Percentiles rank a stretch among this genome's conserved stretches.
phyloP scores from a whole-genome alignment of 92 coral and sea anemone species.

The Palythoa heliodiscus region DNA sequence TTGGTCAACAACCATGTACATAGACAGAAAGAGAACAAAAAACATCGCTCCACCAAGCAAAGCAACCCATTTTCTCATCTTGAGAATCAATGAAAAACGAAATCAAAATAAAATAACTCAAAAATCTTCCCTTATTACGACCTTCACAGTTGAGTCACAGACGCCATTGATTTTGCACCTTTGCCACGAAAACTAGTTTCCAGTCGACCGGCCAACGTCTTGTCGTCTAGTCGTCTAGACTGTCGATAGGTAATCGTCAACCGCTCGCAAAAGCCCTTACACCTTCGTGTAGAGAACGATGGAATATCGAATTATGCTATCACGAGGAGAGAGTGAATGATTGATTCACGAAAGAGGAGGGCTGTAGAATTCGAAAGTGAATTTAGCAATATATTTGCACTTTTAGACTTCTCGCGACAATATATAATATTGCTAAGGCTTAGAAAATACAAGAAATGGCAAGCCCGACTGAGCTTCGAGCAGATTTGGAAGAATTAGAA shows the following conservation, averaged over 20 bases:
- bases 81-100: conserved; percentile 33
- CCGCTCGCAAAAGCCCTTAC: background rate
- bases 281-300: background rate
- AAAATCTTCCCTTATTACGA: background rate
- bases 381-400: background rate
- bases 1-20: conserved; percentile 97
- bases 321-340: background rate
- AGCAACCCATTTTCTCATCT: conserved; percentile 96
- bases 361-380: background rate
- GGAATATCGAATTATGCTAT: background rate
- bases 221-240: background rate
- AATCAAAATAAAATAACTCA: conserved; percentile 16
- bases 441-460: conserved; percentile 53
- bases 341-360: background rate
- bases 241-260: conserved; percentile 8
- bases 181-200: conserved; percentile 40
- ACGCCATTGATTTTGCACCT: background rate
- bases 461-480: conserved; percentile 52
- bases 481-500: conserved; percentile 63
- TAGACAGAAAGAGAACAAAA: conserved; percentile 88
- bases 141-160: background rate
- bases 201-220: background rate
- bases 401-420: background rate
- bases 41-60: conserved; percentile 97
- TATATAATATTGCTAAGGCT: background rate